Conservation (phyloP, 2,797 vertebrate genomes). For the Sitta carolinensis region DNA sequence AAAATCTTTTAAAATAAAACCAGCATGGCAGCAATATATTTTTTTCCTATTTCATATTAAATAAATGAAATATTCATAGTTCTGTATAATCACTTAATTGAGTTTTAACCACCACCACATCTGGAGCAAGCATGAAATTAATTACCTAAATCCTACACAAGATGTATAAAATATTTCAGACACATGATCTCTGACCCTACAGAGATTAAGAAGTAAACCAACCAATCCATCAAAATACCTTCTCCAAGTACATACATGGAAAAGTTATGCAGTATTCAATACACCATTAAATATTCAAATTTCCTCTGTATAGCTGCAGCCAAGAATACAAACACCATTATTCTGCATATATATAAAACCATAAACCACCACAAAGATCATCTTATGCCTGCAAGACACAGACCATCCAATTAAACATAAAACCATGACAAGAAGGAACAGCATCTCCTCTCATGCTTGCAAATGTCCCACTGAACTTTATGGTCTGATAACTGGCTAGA, state of each 20-base stretch:
- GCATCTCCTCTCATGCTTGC: not conserved
- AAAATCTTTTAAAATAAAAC: not conserved
- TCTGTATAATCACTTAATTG: constrained; percentile 22
- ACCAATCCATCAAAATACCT: not conserved
- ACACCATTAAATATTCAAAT: not conserved
- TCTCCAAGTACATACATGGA: not conserved
- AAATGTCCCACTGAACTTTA: not conserved
- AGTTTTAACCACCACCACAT: constrained; percentile 19
- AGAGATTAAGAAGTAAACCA: not conserved
- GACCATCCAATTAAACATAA: not conserved
- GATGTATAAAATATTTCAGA: not conserved
- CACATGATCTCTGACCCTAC: not conserved
- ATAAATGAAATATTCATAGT: constrained; percentile 21
- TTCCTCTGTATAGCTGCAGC: not conserved
- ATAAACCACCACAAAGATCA: not conserved
- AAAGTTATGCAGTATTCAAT: not conserved
- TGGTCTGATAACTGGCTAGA: not conserved
- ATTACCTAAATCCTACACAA: not conserved
- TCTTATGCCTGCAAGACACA: not conserved
- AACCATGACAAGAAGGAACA: not conserved
- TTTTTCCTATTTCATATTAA: not conserved
- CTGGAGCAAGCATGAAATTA: constrained; percentile 5
- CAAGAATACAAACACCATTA: not conserved
- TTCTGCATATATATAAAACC: not conserved
- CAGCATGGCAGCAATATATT: not conserved